These are phyloP conservation scores for Hypotaenidia philippensis DNA, from an alignment of 2,797 vertebrate species.

Conservation along the genomic window DNA sequence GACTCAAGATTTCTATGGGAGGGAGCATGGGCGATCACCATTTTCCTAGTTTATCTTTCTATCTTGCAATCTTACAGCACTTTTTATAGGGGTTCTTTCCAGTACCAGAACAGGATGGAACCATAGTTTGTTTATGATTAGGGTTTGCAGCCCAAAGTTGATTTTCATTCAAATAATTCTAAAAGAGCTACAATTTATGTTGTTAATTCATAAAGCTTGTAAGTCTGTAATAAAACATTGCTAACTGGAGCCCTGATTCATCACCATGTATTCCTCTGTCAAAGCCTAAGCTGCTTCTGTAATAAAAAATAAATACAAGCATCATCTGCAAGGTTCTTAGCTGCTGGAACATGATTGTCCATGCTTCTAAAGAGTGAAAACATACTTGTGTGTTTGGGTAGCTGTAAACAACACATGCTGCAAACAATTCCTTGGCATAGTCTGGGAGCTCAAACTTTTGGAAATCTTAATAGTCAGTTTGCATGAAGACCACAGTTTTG, in stretches of 20 bases:
- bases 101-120: background rate
- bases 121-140: background rate
- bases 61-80: background rate
- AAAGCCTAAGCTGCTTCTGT: background rate
- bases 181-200: background rate
- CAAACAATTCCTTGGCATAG: background rate
- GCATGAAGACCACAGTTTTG: background rate
- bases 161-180: background rate
- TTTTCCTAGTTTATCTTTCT: background rate
- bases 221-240: background rate
- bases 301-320: background rate
- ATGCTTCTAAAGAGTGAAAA: background rate
- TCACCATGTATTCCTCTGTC: background rate
- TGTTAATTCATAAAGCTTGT: background rate
- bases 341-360: background rate
- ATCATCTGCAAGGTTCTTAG: background rate
- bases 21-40: accelerated
- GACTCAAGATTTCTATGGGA: background rate
- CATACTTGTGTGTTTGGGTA: background rate
- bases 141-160: background rate
- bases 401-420: background rate
- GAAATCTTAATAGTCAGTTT: background rate
- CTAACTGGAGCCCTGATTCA: background rate
- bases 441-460: background rate
- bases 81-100: background rate